These are phyloP conservation scores for Mohoua ochrocephala DNA, from an alignment of 2,113 vertebrate species.

Conservation along the genomic window DNA sequence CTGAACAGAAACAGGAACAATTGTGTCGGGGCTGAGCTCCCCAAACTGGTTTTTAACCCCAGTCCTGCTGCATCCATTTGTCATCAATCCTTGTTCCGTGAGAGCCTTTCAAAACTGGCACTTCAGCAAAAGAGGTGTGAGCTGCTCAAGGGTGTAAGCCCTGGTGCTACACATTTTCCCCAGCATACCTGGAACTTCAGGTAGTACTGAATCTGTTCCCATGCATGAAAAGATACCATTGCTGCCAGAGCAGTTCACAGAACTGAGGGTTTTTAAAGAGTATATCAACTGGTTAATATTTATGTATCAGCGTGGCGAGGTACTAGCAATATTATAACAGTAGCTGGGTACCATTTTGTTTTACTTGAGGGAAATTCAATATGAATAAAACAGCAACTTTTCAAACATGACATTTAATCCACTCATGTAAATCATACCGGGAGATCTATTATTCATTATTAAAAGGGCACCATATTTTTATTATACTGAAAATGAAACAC, in stretches of 20 bases:
- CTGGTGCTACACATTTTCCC: not conserved
- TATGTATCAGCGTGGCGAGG: constrained; percentile 54
- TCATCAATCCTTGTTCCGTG: not conserved
- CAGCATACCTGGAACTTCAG: fast-evolving
- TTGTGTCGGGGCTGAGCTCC: not conserved
- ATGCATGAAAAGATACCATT: not conserved
- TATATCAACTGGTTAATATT: constrained; percentile 63
- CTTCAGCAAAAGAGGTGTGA: not conserved
- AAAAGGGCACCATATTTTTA: constrained; percentile 88
- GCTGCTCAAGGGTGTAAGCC: not conserved
- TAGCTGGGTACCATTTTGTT: constrained; percentile 76
- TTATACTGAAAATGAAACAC: constrained; percentile 85
- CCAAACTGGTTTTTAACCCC: not conserved
- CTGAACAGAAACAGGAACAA: not conserved
- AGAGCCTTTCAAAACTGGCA: not conserved
- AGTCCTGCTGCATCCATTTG: fast-evolving
- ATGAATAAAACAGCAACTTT: constrained; percentile 91
- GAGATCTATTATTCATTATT: constrained; percentile 91
- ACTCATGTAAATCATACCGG: constrained; percentile 88
- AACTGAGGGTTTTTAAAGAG: constrained; percentile 32
- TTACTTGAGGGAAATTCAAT: constrained; percentile 80
- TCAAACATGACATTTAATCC: constrained; percentile 93
- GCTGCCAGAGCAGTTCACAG: not conserved
- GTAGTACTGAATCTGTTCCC: not conserved
- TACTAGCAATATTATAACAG: constrained; percentile 66